Evolutionary conservation across 1,140 invertebrate genomes (phyloP).

Genomic region (Lordiphosa stackelbergi): DNA sequence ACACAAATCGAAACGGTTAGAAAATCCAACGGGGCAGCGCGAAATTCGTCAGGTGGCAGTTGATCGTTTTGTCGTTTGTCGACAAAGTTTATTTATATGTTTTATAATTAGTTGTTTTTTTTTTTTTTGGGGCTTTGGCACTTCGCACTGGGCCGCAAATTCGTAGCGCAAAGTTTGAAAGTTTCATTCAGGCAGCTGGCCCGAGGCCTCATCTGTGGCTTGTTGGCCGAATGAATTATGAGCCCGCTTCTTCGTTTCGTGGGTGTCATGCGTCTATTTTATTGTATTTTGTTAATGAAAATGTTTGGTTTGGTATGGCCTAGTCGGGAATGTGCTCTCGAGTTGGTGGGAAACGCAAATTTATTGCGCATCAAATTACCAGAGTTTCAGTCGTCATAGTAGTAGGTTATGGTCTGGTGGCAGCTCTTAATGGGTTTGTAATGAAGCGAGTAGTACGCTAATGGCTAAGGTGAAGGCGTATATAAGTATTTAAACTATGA

Average conservation of each 20-base stretch:
- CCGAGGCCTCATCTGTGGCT: background rate
- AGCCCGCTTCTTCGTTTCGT: background rate
- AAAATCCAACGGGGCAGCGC: slow-evolving; percentile 1
- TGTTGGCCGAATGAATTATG: slow-evolving; percentile 10
- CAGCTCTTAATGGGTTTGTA: no score
- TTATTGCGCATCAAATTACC: no score
- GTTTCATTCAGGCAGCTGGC: slow-evolving; percentile 11
- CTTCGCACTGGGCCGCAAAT: slow-evolving; percentile 8
- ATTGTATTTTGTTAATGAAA: slow-evolving; percentile 4
- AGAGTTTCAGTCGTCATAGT: no score
- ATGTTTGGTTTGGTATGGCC: slow-evolving; percentile 8
- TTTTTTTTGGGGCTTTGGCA: slow-evolving; percentile 8
- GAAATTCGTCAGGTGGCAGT: slow-evolving; percentile 6
- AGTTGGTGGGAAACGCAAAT: no score
- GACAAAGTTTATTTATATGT: slow-evolving; percentile 6
- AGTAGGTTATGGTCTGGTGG: no score
- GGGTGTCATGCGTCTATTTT: no score
- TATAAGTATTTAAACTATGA: no score
- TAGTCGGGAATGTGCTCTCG: background rate
- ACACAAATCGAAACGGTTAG: slow-evolving; percentile 6
- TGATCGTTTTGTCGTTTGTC: slow-evolving; percentile 2
- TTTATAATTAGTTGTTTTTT: slow-evolving; percentile 7
- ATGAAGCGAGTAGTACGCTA: no score
- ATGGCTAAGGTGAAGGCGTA: no score
- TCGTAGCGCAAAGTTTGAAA: slow-evolving; percentile 12